Conservation (phyloP, 1,140 invertebrate species). For the Zophobas morio region DNA sequence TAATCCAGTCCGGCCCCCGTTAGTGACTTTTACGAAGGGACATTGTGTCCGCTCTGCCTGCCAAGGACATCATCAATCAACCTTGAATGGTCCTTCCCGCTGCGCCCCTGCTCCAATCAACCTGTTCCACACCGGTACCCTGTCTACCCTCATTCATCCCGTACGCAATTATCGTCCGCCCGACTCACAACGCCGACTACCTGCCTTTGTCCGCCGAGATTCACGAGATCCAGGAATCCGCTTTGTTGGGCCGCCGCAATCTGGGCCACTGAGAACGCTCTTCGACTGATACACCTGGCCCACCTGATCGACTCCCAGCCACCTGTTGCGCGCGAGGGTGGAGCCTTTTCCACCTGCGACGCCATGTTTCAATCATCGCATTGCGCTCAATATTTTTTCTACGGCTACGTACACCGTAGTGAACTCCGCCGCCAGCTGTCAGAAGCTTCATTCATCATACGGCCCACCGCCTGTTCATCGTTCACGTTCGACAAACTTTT, state of each 20-base stretch:
- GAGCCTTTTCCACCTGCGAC: too few relatives aligned
- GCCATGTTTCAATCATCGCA: too few relatives aligned
- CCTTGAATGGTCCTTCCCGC: not conserved
- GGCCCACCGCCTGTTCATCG: conserved; percentile 58
- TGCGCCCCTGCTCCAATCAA: conserved; percentile 3
- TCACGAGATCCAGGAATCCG: too few relatives aligned
- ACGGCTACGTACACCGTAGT: conserved; percentile 40
- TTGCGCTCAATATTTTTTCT: too few relatives aligned
- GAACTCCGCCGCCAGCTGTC: conserved; percentile 56
- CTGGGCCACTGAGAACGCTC: too few relatives aligned
- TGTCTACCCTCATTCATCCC: conserved; percentile 11
- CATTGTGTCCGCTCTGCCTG: not conserved
- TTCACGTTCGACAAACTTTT: conserved; percentile 64
- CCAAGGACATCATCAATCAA: conserved; percentile 10
- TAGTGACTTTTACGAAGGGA: not conserved
- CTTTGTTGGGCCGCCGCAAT: too few relatives aligned
- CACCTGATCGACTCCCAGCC: too few relatives aligned
- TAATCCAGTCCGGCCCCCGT: too few relatives aligned
- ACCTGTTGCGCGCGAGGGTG: too few relatives aligned
- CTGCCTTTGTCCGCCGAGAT: not conserved
- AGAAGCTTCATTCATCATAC: conserved; percentile 61
- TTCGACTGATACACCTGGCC: too few relatives aligned
- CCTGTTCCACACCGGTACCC: conserved; percentile 4
- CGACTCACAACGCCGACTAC: not conserved
- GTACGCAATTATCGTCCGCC: not conserved